These are phyloP conservation scores for Myotis pilosus DNA, from an alignment of 2,797 vertebrate species.

Conservation along the genomic window DNA sequence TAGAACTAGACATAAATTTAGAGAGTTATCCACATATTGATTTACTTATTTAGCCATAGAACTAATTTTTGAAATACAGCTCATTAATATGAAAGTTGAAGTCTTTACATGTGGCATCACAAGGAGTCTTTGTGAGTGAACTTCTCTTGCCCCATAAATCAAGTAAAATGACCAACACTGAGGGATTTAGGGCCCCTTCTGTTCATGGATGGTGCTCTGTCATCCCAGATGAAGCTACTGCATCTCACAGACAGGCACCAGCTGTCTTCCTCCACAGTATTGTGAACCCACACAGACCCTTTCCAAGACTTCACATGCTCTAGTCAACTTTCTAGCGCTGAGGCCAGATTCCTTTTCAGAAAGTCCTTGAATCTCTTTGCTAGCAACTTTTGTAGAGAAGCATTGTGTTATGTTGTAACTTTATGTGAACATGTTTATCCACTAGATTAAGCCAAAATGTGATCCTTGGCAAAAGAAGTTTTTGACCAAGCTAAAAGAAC, in stretches of 20 bases:
- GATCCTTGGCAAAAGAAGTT: constrained; percentile 88
- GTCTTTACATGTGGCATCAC: neutral
- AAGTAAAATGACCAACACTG: too few species aligned
- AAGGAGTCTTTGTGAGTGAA: neutral
- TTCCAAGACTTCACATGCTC: neutral
- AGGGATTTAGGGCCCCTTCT: neutral
- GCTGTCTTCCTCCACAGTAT: neutral
- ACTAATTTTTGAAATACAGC: constrained; percentile 1
- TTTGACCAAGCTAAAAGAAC: constrained; percentile 83
- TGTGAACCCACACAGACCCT: neutral
- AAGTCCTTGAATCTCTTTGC: neutral
- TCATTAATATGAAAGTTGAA: neutral
- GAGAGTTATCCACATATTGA: neutral
- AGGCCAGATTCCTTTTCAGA: neutral
- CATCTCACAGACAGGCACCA: neutral
- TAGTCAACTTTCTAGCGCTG: neutral
- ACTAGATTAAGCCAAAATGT: constrained; percentile 85
- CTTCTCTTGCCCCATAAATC: neutral
- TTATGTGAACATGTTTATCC: constrained; percentile 14
- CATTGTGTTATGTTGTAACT: neutral
- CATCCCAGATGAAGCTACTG: neutral
- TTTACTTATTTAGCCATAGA: neutral
- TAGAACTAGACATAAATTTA: neutral
- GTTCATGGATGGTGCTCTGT: rapidly evolving
- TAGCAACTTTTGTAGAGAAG: constrained; percentile 21